Evolutionary conservation across 2,888 invertebrate species (phyloP), one percentile per base, ranked within the genome.

Genomic region (Meta bourneti): DNA sequence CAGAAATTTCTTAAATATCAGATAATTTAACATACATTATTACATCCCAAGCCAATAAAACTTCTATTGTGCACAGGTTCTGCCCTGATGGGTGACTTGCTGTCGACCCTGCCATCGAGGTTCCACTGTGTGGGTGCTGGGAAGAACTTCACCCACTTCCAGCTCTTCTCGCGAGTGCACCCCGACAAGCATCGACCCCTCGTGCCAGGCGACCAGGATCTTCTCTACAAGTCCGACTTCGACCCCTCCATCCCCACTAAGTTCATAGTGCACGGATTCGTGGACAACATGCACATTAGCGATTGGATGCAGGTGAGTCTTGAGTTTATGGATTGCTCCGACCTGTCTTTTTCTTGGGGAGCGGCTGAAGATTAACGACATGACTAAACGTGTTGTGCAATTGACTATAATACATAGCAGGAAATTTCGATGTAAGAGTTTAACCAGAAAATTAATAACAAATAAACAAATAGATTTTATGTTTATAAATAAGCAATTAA

Each of bases 181-280:
- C 89, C 92, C 0, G 82, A 89, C 51, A 69, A 89, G 16, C 85
- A 72, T 0, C 81, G 77, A 0, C 77, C 89, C 9, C 70, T 92
- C 61, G 69, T 54, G 16, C 89, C 92, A 7, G 81, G 52, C 9
- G 54, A 89, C 49, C 20, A 51, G 19, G 82, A 89, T 7, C 77
- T 86, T 16, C 86, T 90, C 8, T 13, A 72, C 20, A 70, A 79
- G 19, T 85, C 93, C 11, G 85, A 80, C 81, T 93, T 89, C 52
- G 91, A 93, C 78, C 79, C 88, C 1, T n/a, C 61, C 4, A 13
- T 93, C 11, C 89, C 89, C 9, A 93, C 93, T 8, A 93, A 93
- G 72, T 34, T 93, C 8, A 91, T 93, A 51, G 20, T 93, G 7
- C 93, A 91, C 49, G 93, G 93, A 11, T 93, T 89, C 51, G 79